phyloP scores from a whole-genome alignment of 2,888 invertebrate species.

The Orthosia incerta region DNA sequence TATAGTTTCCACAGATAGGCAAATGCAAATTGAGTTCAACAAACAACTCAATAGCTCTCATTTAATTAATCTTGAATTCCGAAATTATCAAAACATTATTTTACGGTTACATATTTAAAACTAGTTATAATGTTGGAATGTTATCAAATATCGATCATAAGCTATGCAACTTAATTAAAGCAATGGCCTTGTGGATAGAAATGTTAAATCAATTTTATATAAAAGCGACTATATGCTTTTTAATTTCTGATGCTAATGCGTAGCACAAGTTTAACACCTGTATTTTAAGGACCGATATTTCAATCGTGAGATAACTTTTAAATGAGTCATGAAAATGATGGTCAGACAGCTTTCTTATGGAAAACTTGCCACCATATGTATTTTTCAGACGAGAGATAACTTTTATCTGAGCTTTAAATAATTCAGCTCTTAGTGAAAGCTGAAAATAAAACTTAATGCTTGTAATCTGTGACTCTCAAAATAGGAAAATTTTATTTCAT shows the following conservation, averaged over 20 bases:
- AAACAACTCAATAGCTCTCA: neutral
- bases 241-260: too few species aligned
- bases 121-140: conserved; percentile 20
- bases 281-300: too few species aligned
- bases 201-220: conserved; percentile 24
- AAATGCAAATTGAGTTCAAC: conserved; percentile 4
- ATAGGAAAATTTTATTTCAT: neutral
- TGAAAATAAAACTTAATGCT: neutral
- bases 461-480: neutral
- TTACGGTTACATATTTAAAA: neutral
- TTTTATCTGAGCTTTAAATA: too few species aligned
- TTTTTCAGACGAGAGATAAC: too few species aligned
- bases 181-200: conserved; percentile 17
- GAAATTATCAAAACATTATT: conserved; percentile 17
- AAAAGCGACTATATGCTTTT: neutral
- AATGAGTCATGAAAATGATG: too few species aligned
- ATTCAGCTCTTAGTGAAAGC: too few species aligned
- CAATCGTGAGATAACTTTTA: too few species aligned
- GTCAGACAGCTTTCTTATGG: too few species aligned
- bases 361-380: too few species aligned
- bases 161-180: conserved; percentile 41
- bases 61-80: conserved; percentile 8
- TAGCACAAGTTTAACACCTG: neutral
- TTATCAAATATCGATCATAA: conserved; percentile 43
- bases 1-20: neutral